phyloP scores from a whole-genome alignment of 2,797 vertebrate genomes.

The Ibycter americanus region DNA sequence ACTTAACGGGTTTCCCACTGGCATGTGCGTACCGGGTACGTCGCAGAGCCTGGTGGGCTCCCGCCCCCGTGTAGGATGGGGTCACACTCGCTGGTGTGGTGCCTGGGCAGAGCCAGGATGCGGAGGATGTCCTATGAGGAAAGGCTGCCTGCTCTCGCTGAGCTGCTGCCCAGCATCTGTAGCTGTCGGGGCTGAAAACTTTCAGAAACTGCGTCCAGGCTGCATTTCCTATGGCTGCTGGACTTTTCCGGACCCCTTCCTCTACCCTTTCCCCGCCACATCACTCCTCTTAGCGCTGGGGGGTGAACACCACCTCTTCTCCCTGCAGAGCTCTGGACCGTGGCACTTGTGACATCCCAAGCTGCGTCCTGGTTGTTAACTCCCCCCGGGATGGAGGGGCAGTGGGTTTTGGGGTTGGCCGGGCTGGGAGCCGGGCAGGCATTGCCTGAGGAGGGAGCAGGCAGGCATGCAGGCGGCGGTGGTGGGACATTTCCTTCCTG shows the following conservation, averaged over 20 bases:
- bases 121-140: fast-evolving
- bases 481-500: conserved; percentile 64
- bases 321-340: background rate
- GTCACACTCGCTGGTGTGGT: background rate
- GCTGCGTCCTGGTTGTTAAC: background rate
- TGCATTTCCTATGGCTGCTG: conserved; percentile 24
- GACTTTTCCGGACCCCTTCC: conserved; percentile 39
- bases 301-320: background rate
- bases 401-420: background rate
- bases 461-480: background rate
- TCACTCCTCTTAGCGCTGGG: background rate
- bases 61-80: fast-evolving
- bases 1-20: background rate
- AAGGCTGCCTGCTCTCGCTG: background rate
- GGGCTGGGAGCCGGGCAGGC: background rate
- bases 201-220: background rate
- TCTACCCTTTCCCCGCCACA: background rate
- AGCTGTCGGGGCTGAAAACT: background rate
- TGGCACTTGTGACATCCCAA: background rate
- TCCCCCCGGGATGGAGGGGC: background rate
- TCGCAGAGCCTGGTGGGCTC: background rate
- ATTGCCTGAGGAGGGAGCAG: background rate
- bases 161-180: background rate
- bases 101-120: fast-evolving
- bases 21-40: fast-evolving